Evolutionary conservation across 2,797 vertebrate species (phyloP).

Genomic region (Pithecia hirsuta): DNA sequence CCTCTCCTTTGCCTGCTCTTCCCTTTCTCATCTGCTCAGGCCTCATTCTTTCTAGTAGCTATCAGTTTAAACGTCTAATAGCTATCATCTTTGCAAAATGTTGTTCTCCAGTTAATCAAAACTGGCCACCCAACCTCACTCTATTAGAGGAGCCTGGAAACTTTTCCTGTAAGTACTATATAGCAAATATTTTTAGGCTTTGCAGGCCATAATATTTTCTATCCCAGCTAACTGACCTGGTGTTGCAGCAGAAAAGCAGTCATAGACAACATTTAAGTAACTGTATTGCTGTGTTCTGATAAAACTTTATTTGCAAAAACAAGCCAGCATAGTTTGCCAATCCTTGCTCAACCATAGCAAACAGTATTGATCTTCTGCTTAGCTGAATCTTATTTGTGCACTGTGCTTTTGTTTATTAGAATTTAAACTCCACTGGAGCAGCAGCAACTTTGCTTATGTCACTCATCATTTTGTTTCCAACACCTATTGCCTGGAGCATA

Average conservation of each 20-base stretch:
- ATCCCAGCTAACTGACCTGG: background rate
- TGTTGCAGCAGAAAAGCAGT: background rate
- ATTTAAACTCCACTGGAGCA: background rate
- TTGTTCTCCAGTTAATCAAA: background rate
- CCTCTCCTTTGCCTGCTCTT: background rate
- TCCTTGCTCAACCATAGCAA: background rate
- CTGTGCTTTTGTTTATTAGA: background rate
- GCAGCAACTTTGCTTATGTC: background rate
- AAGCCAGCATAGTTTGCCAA: background rate
- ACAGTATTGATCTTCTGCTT: background rate
- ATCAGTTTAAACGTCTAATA: background rate
- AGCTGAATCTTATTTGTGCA: background rate
- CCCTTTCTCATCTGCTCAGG: background rate
- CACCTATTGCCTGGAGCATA: background rate
- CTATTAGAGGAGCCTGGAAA: background rate
- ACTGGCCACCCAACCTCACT: background rate
- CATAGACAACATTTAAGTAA: background rate
- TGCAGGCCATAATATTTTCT: background rate
- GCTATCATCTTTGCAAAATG: background rate
- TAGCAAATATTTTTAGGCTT: constrained; percentile 8
- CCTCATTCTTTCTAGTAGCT: background rate
- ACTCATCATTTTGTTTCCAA: background rate
- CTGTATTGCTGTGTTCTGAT: background rate
- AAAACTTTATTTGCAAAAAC: constrained; percentile 49
- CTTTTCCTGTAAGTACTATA: background rate